These are phyloP conservation scores for Netelia virgata DNA, from an alignment of 2,888 invertebrate species.

Conservation along the genomic window DNA sequence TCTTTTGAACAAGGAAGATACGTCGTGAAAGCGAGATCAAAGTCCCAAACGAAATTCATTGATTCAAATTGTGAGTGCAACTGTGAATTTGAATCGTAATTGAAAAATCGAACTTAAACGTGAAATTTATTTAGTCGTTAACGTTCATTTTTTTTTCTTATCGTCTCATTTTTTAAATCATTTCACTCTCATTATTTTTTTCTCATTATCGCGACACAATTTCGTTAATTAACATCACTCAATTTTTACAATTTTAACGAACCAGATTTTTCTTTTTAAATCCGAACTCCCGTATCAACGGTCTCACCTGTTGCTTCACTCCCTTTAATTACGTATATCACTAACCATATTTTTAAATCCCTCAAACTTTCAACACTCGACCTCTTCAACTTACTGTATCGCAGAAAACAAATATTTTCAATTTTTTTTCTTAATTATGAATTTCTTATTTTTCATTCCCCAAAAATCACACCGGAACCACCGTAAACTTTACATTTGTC, in stretches of 20 bases:
- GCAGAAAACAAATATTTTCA: neutral
- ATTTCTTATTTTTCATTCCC: conserved; percentile 15
- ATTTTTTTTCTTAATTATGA: neutral
- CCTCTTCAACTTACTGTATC: too few species aligned
- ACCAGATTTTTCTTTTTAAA: neutral
- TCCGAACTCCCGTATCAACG: neutral
- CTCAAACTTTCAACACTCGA: neutral
- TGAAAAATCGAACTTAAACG: too few species aligned
- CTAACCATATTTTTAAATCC: neutral
- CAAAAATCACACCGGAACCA: neutral
- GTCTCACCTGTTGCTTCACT: conserved; percentile 10
- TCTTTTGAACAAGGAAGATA: too few species aligned
- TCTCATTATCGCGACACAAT: neutral
- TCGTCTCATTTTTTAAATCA: neutral
- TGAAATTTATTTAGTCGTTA: too few species aligned
- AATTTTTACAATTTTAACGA: neutral
- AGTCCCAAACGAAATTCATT: too few species aligned
- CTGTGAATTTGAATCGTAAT: too few species aligned
- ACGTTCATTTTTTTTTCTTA: neutral
- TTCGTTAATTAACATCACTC: neutral
- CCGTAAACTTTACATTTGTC: neutral
- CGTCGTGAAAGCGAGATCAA: too few species aligned
- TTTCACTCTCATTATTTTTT: neutral
- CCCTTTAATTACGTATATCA: neutral
- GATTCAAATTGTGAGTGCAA: too few species aligned